A percentile compares a stretch with the other conserved stretches of the same genome.
Evolutionary conservation across 2,888 invertebrate species (phyloP).

Genomic region (Chaetoderma sp.): DNA sequence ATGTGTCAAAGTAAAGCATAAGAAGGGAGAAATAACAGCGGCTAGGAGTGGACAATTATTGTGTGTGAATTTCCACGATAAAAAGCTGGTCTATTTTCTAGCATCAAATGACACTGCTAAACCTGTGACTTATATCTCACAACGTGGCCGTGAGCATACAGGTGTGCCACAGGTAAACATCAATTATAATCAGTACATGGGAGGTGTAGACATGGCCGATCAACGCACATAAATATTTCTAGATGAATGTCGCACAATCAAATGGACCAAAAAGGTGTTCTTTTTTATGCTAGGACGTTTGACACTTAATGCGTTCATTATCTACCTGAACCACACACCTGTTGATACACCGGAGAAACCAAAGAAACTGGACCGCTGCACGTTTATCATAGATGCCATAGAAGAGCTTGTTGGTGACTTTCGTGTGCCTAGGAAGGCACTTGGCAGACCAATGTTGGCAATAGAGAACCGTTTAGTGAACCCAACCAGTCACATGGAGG

Average conservation of each 20-base stretch:
- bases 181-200: constrained; percentile 1
- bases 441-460: background rate
- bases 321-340: background rate
- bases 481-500: too few species aligned
- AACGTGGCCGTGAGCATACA: background rate
- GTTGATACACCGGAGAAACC: too few species aligned
- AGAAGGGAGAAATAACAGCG: background rate
- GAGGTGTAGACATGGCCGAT: background rate
- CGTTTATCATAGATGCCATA: background rate
- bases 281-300: background rate
- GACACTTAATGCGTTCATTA: background rate
- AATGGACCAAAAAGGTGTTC: too few species aligned
- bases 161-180: background rate
- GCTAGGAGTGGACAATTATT: background rate
- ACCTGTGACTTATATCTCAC: background rate
- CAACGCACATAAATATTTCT: background rate
- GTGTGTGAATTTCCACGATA: background rate
- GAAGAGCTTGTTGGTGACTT: background rate
- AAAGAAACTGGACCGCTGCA: background rate
- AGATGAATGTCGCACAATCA: background rate
- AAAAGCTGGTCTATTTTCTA: background rate
- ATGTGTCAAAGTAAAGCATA: background rate
- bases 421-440: background rate
- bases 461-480: too few species aligned
- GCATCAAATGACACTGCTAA: background rate